phyloP scores from a whole-genome alignment of 2,113 vertebrate species.

The Lycocorax pyrrhopterus region DNA sequence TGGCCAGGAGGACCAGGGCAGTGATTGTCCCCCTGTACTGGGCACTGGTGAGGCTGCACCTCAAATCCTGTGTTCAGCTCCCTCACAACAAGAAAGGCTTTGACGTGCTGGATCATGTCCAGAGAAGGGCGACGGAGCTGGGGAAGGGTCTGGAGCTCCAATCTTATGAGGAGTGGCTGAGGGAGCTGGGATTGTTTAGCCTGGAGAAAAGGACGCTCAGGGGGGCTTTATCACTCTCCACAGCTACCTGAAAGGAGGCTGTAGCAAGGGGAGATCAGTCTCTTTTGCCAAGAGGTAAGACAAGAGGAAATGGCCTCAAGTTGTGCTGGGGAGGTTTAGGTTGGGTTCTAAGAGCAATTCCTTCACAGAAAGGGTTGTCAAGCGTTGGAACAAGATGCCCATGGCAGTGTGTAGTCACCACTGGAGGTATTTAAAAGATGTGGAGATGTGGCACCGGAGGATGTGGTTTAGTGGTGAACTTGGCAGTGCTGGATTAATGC shows the following conservation, averaged over 20 bases:
- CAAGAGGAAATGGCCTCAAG: background rate
- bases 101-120: background rate
- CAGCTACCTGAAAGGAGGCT: background rate
- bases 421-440: background rate
- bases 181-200: background rate
- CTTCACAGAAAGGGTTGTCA: background rate
- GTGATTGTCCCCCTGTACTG: background rate
- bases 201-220: background rate
- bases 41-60: background rate
- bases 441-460: background rate
- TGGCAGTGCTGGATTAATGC: background rate
- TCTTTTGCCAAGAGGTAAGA: background rate
- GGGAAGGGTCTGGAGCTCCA: background rate
- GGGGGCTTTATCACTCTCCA: background rate
- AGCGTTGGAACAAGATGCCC: background rate
- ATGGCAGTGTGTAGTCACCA: background rate
- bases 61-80: background rate
- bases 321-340: background rate
- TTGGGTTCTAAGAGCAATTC: background rate
- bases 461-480: background rate
- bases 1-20: background rate
- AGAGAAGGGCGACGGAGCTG: background rate
- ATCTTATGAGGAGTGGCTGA: background rate
- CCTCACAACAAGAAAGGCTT: background rate
- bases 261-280: accelerated